phyloP scores from a whole-genome alignment of 2,797 vertebrate species.

The Urophycis tenuis region DNA sequence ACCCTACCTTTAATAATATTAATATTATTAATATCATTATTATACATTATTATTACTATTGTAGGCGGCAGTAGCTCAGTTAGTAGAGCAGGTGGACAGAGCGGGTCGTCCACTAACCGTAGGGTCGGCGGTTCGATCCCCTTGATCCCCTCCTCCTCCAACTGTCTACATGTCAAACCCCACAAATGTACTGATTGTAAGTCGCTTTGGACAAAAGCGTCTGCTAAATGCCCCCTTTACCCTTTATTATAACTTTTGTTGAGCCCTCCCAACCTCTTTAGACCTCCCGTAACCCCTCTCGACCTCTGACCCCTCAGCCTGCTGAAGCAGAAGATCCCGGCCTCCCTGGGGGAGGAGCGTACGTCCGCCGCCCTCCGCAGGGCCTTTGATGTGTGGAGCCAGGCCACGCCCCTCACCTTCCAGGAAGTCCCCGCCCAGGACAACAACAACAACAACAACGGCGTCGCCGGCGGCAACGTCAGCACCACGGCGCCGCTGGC shows the following conservation, averaged over 20 bases:
- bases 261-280: neutral
- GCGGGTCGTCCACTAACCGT: too few relatives aligned
- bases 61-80: too few relatives aligned
- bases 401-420: constrained; percentile 80
- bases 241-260: neutral
- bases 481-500: constrained; percentile 70
- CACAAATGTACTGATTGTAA: too few relatives aligned
- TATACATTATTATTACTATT: neutral
- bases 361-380: constrained; percentile 71
- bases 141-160: too few relatives aligned
- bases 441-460: constrained; percentile 54
- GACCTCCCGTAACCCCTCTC: neutral
- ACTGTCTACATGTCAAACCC: too few relatives aligned
- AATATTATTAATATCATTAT: neutral
- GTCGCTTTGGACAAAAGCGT: too few relatives aligned
- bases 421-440: constrained; percentile 76
- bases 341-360: constrained; percentile 76
- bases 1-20: too few relatives aligned
- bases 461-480: neutral
- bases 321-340: constrained; percentile 76
- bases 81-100: too few relatives aligned
- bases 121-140: too few relatives aligned
- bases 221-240: too few relatives aligned
- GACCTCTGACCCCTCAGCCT: constrained; percentile 66
- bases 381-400: constrained; percentile 83